Conservation (phyloP, 2,797 vertebrate genomes). For the Crocidura indochinensis region DNA sequence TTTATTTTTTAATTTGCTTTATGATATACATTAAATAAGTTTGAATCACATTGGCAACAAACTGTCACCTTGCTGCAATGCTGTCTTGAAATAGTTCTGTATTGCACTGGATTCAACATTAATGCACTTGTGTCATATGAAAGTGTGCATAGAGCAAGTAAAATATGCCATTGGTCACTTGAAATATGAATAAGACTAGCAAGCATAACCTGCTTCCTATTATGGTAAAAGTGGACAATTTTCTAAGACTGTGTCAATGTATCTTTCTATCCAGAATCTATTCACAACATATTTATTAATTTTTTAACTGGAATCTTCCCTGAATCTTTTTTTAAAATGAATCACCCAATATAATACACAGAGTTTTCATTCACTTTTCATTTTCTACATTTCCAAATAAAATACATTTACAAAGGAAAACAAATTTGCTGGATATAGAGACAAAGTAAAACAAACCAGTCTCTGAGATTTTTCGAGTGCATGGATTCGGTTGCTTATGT, state of each 20-base stretch:
- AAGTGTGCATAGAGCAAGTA: constrained; percentile 77
- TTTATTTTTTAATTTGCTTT: constrained; percentile 75
- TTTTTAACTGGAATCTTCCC: constrained; percentile 79
- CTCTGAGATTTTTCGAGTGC: constrained; percentile 60
- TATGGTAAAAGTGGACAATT: constrained; percentile 60
- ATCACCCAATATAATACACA: constrained; percentile 71
- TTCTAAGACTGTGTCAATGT: constrained; percentile 62
- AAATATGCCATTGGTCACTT: constrained; percentile 76
- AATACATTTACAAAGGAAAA: constrained; percentile 66
- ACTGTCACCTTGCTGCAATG: constrained; percentile 59
- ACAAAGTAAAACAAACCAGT: constrained; percentile 75
- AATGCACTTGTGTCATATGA: constrained; percentile 87
- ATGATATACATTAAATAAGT: constrained; percentile 66
- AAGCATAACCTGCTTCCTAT: constrained; percentile 68
- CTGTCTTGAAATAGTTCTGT: constrained; percentile 77
- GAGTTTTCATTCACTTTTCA: constrained; percentile 69
- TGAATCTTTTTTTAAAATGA: constrained; percentile 76
- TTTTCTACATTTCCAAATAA: constrained; percentile 82
- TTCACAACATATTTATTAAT: constrained; percentile 71
- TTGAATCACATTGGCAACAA: constrained; percentile 65
- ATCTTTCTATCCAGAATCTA: constrained; percentile 61
- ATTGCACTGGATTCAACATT: constrained; percentile 86
- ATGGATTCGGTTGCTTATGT: constrained; percentile 48
- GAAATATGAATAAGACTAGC: constrained; percentile 75
- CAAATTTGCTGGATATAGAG: constrained; percentile 75